Evolutionary conservation across 1,140 invertebrate species (phyloP), one percentile per base, ranked within the genome.

Genomic region (Hycleus cichorii): DNA sequence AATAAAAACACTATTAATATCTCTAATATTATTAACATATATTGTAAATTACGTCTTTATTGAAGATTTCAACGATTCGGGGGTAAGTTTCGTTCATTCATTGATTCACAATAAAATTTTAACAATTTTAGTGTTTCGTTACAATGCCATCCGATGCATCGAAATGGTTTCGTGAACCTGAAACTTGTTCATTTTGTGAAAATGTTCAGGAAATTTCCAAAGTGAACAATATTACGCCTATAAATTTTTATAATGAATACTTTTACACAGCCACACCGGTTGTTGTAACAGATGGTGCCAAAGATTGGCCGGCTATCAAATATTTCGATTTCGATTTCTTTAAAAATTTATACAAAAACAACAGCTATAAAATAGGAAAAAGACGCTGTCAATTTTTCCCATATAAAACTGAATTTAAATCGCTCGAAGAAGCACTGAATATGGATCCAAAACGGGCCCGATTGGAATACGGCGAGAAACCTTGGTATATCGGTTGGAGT

Each of bases 401-500:
- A 0, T 97, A 96, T 71, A 85, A 91, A 71, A 95, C 91, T 0
- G 90, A 90, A 49, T 91, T 95, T 67, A 74, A 75, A 9, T 85
- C 78, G 45, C 75, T 96, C 0, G 72, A 76, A 44, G 88, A 95
- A 55, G 90, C 89, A 1, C 85, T 96, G 55, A 81, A 85, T 48
- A 91, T 92, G 88, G 82, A 83, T 32, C 70, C 76, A 9, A 76
- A 80, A 25, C 77, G 91, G 53, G 84, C 89, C 0, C 73, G 81
- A 18, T 70, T 88, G 24, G 70, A 77, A 40, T 73, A 78, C 18
- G 87, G 86, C 2, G 79, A 82, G 44, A 78, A 82, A 25, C 83
- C 87, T 0, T 94, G 91, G 91, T 93, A 96, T 72, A 85, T 96
- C 59, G 93, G 93, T 32, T 96, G 93, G 93, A 95, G 92, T 68